These are phyloP conservation scores for Maccullochella peelii DNA, from an alignment of 2,113 vertebrate genomes.

Conservation along the genomic window DNA sequence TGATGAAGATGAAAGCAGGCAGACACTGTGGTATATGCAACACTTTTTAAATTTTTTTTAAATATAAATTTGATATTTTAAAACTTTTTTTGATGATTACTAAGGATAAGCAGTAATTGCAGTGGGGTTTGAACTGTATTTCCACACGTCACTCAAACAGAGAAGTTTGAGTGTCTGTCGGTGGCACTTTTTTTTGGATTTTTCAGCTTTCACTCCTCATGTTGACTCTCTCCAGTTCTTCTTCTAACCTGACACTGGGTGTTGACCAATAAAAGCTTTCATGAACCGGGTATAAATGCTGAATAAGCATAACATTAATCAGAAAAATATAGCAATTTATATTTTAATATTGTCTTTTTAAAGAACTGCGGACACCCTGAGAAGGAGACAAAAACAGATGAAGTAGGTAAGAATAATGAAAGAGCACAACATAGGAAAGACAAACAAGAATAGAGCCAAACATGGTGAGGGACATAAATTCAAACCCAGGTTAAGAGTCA, in stretches of 20 bases:
- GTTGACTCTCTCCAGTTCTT: background rate
- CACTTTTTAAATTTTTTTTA: background rate
- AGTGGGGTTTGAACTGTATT: background rate
- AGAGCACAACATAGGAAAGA: background rate
- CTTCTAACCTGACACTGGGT: background rate
- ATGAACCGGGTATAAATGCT: background rate
- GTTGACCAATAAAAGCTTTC: background rate
- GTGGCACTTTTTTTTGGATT: background rate
- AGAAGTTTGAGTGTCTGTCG: background rate
- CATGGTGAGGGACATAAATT: background rate
- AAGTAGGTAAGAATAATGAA: background rate
- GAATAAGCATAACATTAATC: background rate
- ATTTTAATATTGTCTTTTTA: background rate
- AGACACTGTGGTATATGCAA: background rate
- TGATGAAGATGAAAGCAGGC: background rate
- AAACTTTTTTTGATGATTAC: background rate
- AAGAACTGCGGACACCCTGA: background rate
- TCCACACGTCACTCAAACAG: slow-evolving; percentile 14
- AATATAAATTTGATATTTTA: background rate
- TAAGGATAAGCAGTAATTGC: background rate
- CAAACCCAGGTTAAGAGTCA: slow-evolving; percentile 6
- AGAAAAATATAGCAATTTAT: background rate
- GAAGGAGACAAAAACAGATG: background rate
- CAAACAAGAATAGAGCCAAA: background rate
- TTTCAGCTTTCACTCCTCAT: background rate